Percentiles rank a stretch among this genome's conserved stretches.
Evolutionary conservation across 2,113 vertebrate genomes (phyloP).

Genomic region (Sinocyclocheilus rhinocerous): DNA sequence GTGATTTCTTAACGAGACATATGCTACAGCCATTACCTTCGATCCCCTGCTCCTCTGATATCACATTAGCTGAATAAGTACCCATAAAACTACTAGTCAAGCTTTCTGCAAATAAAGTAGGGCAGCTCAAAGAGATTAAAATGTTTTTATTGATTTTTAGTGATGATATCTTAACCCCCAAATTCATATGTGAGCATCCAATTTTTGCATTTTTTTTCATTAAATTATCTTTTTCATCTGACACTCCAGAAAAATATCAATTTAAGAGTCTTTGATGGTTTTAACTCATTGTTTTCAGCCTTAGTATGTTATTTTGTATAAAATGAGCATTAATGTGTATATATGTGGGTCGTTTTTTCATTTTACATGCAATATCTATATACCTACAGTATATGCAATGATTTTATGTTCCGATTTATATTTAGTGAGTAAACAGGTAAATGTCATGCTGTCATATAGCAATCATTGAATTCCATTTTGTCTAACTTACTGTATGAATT

Average conservation of each 20-base stretch:
- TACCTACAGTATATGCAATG: too few species aligned
- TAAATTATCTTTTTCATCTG: not conserved
- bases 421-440: not conserved
- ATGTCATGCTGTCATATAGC: not conserved
- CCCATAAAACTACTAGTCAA: constrained; percentile 1
- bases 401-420: too few species aligned
- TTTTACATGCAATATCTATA: too few species aligned
- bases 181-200: not conserved
- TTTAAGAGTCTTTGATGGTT: not conserved
- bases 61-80: constrained; percentile 18
- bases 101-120: constrained; percentile 2
- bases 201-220: not conserved
- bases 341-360: not conserved
- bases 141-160: not conserved
- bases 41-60: not conserved
- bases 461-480: not conserved
- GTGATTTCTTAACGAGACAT: not conserved
- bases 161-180: not conserved
- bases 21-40: not conserved
- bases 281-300: not conserved
- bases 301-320: not conserved
- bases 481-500: not conserved
- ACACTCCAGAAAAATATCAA: not conserved
- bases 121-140: not conserved
- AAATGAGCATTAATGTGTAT: not conserved